phyloP scores from a whole-genome alignment of 2,113 vertebrate genomes.

The Catagonus wagneri region DNA sequence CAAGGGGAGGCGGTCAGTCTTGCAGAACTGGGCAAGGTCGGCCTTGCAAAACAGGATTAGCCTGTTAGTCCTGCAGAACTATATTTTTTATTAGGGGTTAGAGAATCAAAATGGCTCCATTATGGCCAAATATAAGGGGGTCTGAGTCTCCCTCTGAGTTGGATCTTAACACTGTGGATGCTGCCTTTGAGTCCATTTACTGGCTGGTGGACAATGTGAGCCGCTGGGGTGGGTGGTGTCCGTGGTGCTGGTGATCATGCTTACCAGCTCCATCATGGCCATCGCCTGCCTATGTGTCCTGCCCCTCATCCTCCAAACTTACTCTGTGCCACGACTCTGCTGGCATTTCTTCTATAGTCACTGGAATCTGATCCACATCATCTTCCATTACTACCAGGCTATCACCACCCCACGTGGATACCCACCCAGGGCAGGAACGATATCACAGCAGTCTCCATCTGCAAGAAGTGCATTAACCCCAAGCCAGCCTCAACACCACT shows the following conservation, averaged over 20 bases:
- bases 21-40: no score
- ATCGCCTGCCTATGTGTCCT: constrained; percentile 94
- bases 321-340: constrained; percentile 92
- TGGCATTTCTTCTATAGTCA: constrained; percentile 96
- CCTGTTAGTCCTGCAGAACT: no score
- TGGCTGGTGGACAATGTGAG: constrained; percentile 97
- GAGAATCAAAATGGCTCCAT: no score
- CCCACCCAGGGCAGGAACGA: constrained; percentile 94
- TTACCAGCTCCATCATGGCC: constrained; percentile 93
- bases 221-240: constrained; percentile 97
- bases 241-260: constrained; percentile 94
- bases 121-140: no score
- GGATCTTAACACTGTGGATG: no score
- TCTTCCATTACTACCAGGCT: constrained; percentile 99
- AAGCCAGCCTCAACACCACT: constrained; percentile 99
- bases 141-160: no score
- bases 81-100: no score
- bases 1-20: no score
- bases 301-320: constrained; percentile 93
- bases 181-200: constrained; percentile 95
- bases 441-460: constrained; percentile 94
- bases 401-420: constrained; percentile 93
- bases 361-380: constrained; percentile 97
- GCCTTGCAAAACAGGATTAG: no score
- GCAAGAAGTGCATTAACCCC: constrained; percentile 97